Evolutionary conservation across 2,888 invertebrate species (phyloP).

Genomic region (Nezara viridula): DNA sequence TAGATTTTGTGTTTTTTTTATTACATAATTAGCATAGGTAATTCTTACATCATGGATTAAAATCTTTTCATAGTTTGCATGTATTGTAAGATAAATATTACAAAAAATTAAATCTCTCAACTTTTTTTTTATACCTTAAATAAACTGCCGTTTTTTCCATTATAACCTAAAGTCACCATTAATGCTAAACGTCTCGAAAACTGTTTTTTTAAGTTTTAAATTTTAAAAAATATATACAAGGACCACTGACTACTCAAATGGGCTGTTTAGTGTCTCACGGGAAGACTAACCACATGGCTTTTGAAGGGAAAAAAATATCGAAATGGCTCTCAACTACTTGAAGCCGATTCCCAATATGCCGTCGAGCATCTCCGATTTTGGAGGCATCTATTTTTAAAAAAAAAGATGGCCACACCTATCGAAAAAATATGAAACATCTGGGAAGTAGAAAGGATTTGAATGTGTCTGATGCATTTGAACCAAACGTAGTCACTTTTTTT

Average conservation of each 20-base stretch:
- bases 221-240: slow-evolving; percentile 2
- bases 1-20: too few relatives aligned
- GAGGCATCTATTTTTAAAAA: not conserved
- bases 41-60: too few relatives aligned
- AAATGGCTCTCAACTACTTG: slow-evolving; percentile 9
- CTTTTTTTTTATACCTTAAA: too few relatives aligned
- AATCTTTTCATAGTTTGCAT: too few relatives aligned
- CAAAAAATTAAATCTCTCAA: too few relatives aligned
- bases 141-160: not conserved
- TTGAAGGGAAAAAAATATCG: slow-evolving; percentile 9
- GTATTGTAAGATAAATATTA: too few relatives aligned
- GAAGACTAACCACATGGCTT: slow-evolving; percentile 36
- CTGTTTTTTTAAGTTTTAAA: not conserved
- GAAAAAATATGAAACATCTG: slow-evolving; percentile 14
- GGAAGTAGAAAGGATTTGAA: not conserved
- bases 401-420: slow-evolving; percentile 21
- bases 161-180: not conserved
- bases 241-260: slow-evolving; percentile 5
- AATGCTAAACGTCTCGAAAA: not conserved
- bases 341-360: slow-evolving; percentile 45
- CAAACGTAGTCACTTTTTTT: slow-evolving; percentile 28
- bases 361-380: not conserved
- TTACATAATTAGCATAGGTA: too few relatives aligned
- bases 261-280: slow-evolving; percentile 47
- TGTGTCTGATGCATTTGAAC: not conserved